Evolutionary conservation across 1,140 invertebrate genomes (phyloP), one percentile per base, ranked within the genome.

Genomic region (Nephila pilipes): DNA sequence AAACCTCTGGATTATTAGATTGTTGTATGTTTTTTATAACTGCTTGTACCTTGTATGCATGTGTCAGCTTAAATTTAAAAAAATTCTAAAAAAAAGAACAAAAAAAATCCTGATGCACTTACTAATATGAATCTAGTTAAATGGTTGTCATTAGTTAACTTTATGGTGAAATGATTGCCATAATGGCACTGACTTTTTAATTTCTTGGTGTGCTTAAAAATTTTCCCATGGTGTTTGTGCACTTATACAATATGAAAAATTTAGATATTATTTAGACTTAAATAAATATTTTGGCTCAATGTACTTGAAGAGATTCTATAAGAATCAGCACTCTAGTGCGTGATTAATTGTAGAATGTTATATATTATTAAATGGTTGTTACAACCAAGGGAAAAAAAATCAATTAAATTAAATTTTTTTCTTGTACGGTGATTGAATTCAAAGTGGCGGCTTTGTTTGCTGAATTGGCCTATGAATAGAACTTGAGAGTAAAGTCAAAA

Each of bases 11-110:
- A 79, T 90, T 32, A 87, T 79, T 93, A 93, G 91, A 93, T 93
- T 93, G 91, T 85, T 93, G 91, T 93, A 93, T 93, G 91, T 93
- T 93, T 93, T 65, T 93, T 93, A 87, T 93, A 93, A 93, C 60
- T 75, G 91, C 91, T 93, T 93, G 91, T 93, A 93, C 69, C 91
- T 87, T 93, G 58, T 93, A 93, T 93, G 91, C 91, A 87, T 93
- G 85, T 93, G 81, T 92, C 83, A 92, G 88, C 88, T 91, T 85
- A 87, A 87, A 93, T 87, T 38, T n/a, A 81, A 69, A 46, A 46
- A 46, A 32, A 79, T 54, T 80, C 54, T 80, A 10, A 16, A 75
- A 55, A 75, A 79, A 55, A 91, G 25, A 63, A 22, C 46, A 87
- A 81, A 54, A 83, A 63, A 85, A 85, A 91, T 58, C 81, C 32